A percentile compares a stretch with the other conserved stretches of the same genome.
Conservation (phyloP, 2,888 invertebrate genomes). For the Cactoblastis cactorum region DNA sequence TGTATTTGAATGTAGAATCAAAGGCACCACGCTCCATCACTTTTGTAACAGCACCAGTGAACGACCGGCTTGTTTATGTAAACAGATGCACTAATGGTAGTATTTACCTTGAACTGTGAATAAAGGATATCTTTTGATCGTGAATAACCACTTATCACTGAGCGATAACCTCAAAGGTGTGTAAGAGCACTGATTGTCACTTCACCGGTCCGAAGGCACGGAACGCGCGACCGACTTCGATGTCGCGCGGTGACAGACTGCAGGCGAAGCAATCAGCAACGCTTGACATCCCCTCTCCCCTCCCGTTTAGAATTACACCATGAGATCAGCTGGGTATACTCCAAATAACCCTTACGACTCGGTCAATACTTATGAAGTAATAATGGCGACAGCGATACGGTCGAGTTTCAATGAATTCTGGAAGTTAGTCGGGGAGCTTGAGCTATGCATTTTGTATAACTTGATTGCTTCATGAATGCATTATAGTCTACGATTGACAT, state of each 20-base stretch:
- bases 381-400: neutral
- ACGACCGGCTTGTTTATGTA: slow-evolving; percentile 6
- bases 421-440: neutral
- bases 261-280: slow-evolving; percentile 19
- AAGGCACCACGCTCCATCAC: neutral
- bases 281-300: slow-evolving; percentile 14
- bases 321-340: slow-evolving; percentile 23
- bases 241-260: slow-evolving; percentile 56
- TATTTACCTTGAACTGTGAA: slow-evolving; percentile 18
- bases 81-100: slow-evolving; percentile 3
- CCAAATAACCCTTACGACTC: slow-evolving; percentile 20
- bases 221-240: slow-evolving; percentile 34
- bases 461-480: neutral
- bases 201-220: slow-evolving; percentile 11
- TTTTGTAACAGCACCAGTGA: neutral
- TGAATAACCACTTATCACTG: slow-evolving; percentile 15
- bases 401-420: neutral
- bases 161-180: slow-evolving; percentile 18
- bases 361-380: slow-evolving; percentile 9
- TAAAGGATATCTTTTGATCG: slow-evolving; percentile 4
- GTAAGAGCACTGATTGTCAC: slow-evolving; percentile 25
- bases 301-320: slow-evolving; percentile 13
- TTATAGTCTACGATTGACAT: neutral
- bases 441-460: neutral
- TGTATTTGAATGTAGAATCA: neutral